Evolutionary conservation across 2,113 vertebrate species (phyloP).

Genomic region (Gopherus evgoodei): DNA sequence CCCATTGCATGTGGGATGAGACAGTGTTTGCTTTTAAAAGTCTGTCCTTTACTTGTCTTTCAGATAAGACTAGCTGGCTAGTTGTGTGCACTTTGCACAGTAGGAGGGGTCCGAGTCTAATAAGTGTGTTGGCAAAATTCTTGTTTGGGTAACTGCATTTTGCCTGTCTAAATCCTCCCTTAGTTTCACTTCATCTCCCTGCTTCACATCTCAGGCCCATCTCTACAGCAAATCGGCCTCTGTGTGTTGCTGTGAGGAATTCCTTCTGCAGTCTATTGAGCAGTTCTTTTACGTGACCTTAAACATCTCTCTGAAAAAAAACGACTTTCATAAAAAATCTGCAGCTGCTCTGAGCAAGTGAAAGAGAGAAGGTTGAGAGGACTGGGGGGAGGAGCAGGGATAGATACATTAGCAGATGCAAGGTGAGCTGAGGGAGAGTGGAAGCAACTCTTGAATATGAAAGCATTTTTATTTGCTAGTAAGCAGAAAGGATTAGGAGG

Average conservation of each 20-base stretch:
- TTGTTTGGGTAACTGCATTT: rapidly evolving
- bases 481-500: background rate
- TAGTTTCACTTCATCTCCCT: background rate
- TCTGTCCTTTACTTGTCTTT: rapidly evolving
- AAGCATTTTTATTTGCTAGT: background rate
- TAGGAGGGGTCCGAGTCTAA: background rate
- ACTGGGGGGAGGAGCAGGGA: background rate
- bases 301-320: background rate
- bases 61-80: background rate
- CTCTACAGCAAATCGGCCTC: background rate
- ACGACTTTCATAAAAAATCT: background rate
- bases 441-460: background rate
- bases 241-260: background rate
- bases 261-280: background rate
- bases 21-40: background rate
- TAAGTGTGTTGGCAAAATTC: background rate
- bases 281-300: background rate
- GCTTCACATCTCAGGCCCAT: background rate
- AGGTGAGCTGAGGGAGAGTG: background rate
- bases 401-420: background rate
- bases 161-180: rapidly evolving
- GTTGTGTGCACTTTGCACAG: background rate
- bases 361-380: background rate
- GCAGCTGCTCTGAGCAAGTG: background rate
- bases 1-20: rapidly evolving